Percentiles rank a stretch among this genome's conserved stretches.
Conservation (phyloP, 2,113 vertebrate genomes). For the Mugil cephalus region DNA sequence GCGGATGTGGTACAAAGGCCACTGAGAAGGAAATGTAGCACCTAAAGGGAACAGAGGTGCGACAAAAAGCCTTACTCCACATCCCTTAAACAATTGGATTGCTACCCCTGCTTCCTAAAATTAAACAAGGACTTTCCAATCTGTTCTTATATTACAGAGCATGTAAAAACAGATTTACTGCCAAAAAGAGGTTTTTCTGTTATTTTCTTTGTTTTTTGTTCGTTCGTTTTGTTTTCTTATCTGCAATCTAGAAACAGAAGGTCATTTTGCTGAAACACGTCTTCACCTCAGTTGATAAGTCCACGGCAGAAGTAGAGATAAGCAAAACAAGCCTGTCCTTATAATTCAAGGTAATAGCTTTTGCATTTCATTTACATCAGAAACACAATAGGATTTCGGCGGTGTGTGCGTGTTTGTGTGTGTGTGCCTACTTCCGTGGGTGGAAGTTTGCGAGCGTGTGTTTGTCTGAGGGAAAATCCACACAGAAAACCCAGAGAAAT, state of each 20-base stretch:
- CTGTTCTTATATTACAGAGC: background rate
- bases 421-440: background rate
- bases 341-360: slow-evolving; percentile 72
- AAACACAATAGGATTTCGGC: slow-evolving; percentile 22
- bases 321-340: slow-evolving; percentile 55
- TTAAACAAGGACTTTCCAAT: background rate
- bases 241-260: slow-evolving; percentile 26
- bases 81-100: slow-evolving; percentile 37
- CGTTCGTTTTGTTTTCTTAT: background rate
- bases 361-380: slow-evolving; percentile 59
- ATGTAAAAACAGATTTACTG: background rate
- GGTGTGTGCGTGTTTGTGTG: background rate
- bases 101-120: slow-evolving; percentile 28
- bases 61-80: slow-evolving; percentile 38
- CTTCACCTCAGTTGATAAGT: slow-evolving; percentile 27
- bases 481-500: background rate
- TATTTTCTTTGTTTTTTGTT: background rate
- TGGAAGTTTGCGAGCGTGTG: background rate
- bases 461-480: background rate
- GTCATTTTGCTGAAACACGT: slow-evolving; percentile 35
- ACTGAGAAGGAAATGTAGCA: slow-evolving; percentile 46
- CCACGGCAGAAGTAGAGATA: slow-evolving; percentile 25
- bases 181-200: background rate
- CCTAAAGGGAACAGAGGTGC: slow-evolving; percentile 42
- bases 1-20: slow-evolving; percentile 70